These are phyloP conservation scores for Pantherophis vulpinus DNA, from an alignment of 2,797 vertebrate species.

Conservation along the genomic window DNA sequence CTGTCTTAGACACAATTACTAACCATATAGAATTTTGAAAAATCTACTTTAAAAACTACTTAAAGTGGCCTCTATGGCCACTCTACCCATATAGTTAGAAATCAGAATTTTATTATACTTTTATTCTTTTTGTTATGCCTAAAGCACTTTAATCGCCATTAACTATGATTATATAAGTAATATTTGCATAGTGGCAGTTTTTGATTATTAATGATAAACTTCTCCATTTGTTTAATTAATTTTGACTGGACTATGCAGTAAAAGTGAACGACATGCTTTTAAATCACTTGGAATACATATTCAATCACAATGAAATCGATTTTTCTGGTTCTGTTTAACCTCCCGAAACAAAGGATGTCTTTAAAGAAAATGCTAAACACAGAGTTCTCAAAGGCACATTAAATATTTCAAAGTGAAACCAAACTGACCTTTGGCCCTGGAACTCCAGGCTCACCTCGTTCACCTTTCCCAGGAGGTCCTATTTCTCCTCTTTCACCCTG, in stretches of 20 bases:
- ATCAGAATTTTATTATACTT: neutral
- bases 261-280: neutral
- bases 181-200: neutral
- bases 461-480: constrained; percentile 88
- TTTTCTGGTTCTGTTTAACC: neutral
- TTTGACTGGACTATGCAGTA: neutral
- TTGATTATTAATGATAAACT: neutral
- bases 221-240: neutral
- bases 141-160: neutral
- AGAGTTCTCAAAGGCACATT: neutral
- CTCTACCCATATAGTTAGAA: neutral
- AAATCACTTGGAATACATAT: neutral
- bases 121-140: neutral
- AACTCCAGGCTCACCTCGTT: constrained; percentile 84
- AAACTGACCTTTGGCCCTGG: constrained; percentile 87
- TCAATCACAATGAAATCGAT: neutral
- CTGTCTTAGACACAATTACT: neutral
- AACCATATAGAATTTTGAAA: neutral
- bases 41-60: neutral
- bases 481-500: constrained; percentile 92
- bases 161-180: neutral
- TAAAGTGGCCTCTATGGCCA: neutral
- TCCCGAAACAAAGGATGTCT: neutral
- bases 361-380: neutral
- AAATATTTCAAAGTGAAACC: constrained; percentile 8